phyloP scores from a whole-genome alignment of 1,140 invertebrate genomes.

The Zaprionus vittiger region DNA sequence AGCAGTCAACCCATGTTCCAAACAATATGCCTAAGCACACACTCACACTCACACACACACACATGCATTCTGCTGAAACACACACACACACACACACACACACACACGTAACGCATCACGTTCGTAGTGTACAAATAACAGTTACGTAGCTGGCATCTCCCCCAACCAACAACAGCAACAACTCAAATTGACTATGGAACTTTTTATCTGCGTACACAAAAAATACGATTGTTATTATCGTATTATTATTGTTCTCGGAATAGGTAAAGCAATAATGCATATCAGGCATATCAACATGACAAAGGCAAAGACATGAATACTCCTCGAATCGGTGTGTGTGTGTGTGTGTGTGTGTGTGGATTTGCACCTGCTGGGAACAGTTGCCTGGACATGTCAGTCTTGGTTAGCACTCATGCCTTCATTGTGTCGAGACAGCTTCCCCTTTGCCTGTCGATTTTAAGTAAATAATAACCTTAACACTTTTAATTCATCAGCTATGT shows the following conservation, averaged over 20 bases:
- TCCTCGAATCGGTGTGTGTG: too few relatives aligned
- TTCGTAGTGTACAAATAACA: not conserved
- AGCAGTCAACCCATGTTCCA: constrained; percentile 32
- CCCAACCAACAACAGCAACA: not conserved
- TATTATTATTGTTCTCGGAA: constrained; percentile 1
- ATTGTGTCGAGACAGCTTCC: too few relatives aligned
- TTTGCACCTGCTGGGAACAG: too few relatives aligned
- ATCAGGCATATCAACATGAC: not conserved
- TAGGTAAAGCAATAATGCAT: constrained; percentile 4
- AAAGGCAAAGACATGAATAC: not conserved
- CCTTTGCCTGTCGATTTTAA: too few relatives aligned
- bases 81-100: constrained; percentile 3
- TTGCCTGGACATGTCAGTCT: too few relatives aligned
- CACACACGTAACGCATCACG: constrained; percentile 1
- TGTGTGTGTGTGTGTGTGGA: too few relatives aligned
- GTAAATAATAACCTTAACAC: too few relatives aligned
- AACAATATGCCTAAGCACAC: not conserved
- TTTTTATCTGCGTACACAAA: constrained; percentile 6
- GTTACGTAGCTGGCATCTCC: not conserved
- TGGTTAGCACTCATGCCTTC: too few relatives aligned
- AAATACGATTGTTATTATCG: constrained; percentile 9
- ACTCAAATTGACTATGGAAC: constrained; percentile 6
- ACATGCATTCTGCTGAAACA: not conserved
- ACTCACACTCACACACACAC: not conserved
- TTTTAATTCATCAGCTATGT: too few relatives aligned